These are phyloP conservation scores for Pseudoips prasinana DNA, from an alignment of 2,888 invertebrate genomes.

Conservation along the genomic window DNA sequence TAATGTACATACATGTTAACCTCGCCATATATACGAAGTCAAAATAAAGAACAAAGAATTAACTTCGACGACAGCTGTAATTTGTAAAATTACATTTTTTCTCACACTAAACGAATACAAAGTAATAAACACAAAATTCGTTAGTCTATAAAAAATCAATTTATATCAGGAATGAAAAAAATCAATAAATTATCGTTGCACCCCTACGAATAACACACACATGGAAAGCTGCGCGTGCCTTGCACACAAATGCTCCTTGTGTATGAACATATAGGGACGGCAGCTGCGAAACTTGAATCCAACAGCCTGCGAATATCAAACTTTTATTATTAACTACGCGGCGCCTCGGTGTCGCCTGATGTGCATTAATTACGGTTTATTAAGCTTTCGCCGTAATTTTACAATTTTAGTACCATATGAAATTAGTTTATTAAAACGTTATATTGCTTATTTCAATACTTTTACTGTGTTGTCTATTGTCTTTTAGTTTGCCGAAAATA, in stretches of 20 bases:
- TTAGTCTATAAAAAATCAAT: constrained; percentile 27
- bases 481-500: no score
- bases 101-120: constrained; percentile 13
- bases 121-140: constrained; percentile 24
- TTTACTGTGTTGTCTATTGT: no score
- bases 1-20: no score
- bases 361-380: constrained; percentile 26
- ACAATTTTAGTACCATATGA: no score
- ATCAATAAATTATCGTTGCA: constrained; percentile 36
- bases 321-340: constrained; percentile 49
- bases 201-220: constrained; percentile 38
- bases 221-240: constrained; percentile 35
- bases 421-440: no score
- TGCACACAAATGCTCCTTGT: constrained; percentile 36
- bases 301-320: constrained; percentile 62
- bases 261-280: constrained; percentile 50
- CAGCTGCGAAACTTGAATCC: constrained; percentile 77
- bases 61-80: constrained; percentile 1
- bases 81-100: constrained; percentile 12
- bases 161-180: constrained; percentile 24
- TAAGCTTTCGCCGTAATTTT: constrained; percentile 19
- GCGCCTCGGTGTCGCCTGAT: constrained; percentile 20
- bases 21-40: no score
- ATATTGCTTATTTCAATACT: no score
- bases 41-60: no score